Percentiles rank a stretch among this genome's conserved stretches.
Conservation (phyloP, 1,140 invertebrate species). For the Meloidogyne chitwoodi region DNA sequence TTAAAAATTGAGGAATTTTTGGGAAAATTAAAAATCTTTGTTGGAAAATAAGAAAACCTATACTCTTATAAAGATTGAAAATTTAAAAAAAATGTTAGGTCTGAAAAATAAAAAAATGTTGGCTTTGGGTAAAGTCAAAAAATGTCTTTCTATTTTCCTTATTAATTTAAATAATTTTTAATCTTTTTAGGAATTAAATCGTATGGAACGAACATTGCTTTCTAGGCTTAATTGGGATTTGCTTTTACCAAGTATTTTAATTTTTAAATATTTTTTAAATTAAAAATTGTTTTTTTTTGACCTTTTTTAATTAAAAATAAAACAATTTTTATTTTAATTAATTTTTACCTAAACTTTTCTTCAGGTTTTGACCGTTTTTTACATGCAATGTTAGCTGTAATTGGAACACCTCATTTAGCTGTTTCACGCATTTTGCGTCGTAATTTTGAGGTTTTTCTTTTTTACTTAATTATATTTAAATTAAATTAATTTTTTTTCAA, state of each 20-base stretch:
- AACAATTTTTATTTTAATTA: not conserved
- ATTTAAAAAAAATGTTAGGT: too few species aligned
- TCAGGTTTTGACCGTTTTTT: conserved; percentile 15
- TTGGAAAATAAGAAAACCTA: too few species aligned
- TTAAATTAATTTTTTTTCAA: not conserved
- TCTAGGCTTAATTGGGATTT: conserved; percentile 8
- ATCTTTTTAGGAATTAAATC: not conserved
- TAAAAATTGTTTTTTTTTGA: too few species aligned
- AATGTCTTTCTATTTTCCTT: too few species aligned
- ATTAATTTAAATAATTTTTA: not conserved
- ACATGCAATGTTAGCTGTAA: conserved; percentile 7
- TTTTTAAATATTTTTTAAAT: not conserved
- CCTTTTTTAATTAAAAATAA: not conserved
- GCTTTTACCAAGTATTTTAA: not conserved
- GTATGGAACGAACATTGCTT: conserved; percentile 9
- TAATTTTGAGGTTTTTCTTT: conserved; percentile 10
- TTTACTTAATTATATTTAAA: not conserved
- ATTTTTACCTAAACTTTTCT: not conserved
- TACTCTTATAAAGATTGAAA: too few species aligned
- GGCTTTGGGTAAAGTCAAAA: too few species aligned
- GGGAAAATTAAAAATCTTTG: too few species aligned
- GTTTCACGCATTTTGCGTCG: conserved; percentile 1
- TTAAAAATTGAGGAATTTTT: not conserved
- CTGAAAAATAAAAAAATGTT: too few species aligned
- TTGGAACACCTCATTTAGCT: not conserved